Percentiles rank a stretch among this genome's conserved stretches.
Evolutionary conservation across 2,888 invertebrate genomes (phyloP).

Genomic region (Herminia tarsipennalis): DNA sequence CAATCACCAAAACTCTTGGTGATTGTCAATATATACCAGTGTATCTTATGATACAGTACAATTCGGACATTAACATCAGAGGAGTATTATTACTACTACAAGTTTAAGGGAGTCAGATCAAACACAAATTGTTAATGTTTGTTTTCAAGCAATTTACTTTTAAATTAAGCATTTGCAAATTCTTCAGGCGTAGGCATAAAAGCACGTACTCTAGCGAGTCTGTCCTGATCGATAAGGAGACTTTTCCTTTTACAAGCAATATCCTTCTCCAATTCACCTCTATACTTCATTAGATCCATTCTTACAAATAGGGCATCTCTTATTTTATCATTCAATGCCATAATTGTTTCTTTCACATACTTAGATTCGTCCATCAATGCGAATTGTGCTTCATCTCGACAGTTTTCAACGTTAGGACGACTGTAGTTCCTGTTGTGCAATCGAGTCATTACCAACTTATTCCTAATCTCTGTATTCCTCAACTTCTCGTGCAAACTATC

Average conservation of each 20-base stretch:
- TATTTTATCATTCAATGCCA: slow-evolving; percentile 85
- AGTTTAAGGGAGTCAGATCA: too few species aligned
- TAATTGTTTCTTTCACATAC: slow-evolving; percentile 77
- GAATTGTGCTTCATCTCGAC: slow-evolving; percentile 92
- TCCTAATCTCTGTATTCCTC: slow-evolving; percentile 89
- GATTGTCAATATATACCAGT: too few species aligned
- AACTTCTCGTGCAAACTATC: slow-evolving; percentile 88
- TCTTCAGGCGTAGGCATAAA: slow-evolving; percentile 89
- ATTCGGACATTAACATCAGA: too few species aligned
- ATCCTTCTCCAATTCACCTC: slow-evolving; percentile 89
- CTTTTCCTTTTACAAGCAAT: slow-evolving; percentile 90
- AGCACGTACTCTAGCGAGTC: slow-evolving; percentile 86
- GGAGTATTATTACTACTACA: too few species aligned
- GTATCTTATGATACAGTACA: too few species aligned
- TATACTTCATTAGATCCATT: slow-evolving; percentile 84
- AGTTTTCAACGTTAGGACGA: slow-evolving; percentile 93
- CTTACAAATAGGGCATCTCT: slow-evolving; percentile 86
- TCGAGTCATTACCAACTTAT: slow-evolving; percentile 94
- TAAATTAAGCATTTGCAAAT: slow-evolving; percentile 72
- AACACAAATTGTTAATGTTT: too few species aligned
- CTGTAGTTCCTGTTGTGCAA: slow-evolving; percentile 88
- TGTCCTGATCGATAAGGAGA: slow-evolving; percentile 88
- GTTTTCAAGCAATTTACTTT: too few species aligned
- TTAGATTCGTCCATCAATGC: slow-evolving; percentile 90
- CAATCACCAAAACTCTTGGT: too few species aligned